A percentile compares a stretch with the other conserved stretches of the same genome.
Conservation (phyloP, 2,113 vertebrate genomes). For the Dipodomys ordii region DNA sequence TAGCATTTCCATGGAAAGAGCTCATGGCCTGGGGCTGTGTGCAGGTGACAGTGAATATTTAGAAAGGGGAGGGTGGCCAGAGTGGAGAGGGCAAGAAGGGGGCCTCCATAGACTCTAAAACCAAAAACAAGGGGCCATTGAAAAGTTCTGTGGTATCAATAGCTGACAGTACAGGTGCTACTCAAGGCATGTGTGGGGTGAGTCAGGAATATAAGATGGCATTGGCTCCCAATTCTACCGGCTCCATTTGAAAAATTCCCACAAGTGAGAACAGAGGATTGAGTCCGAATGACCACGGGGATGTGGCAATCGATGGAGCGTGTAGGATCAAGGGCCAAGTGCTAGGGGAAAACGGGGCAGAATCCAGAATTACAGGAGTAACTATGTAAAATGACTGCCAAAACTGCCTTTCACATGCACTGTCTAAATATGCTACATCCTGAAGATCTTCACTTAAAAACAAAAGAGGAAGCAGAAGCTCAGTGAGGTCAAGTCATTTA, state of each 20-base stretch:
- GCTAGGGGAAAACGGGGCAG: neutral
- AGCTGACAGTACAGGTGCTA: neutral
- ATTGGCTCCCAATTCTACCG: neutral
- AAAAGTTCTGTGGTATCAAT: neutral
- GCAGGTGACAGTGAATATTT: slow-evolving; percentile 16
- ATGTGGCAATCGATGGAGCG: neutral
- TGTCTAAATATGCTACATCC: neutral
- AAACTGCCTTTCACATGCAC: neutral
- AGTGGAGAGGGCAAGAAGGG: accelerated
- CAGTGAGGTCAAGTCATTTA: neutral
- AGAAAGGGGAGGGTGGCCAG: neutral
- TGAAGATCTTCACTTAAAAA: neutral
- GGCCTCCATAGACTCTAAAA: neutral
- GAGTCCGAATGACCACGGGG: neutral
- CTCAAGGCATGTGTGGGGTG: neutral
- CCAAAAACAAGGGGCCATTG: neutral
- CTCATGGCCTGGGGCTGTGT: neutral
- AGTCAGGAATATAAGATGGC: neutral
- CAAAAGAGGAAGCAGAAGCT: neutral
- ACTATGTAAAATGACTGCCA: neutral
- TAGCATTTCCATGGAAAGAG: slow-evolving; percentile 75
- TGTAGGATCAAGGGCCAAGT: neutral
- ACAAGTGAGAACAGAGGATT: neutral
- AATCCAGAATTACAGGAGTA: neutral
- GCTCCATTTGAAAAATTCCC: neutral